These are phyloP conservation scores for Malurus splendens DNA, from an alignment of 2,797 vertebrate species.

Conservation along the genomic window DNA sequence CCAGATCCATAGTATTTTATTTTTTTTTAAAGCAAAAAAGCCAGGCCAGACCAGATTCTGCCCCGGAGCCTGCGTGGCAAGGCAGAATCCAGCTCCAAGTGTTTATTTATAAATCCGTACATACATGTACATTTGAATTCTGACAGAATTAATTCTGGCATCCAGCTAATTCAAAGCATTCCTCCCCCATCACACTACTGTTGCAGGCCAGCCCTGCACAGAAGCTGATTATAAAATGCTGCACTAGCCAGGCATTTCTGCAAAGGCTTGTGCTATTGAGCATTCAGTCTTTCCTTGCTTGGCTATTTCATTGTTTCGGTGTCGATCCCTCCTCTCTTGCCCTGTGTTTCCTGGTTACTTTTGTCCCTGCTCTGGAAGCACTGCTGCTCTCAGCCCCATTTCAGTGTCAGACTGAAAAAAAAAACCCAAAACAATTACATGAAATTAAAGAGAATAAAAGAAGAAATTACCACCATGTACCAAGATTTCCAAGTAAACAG, in stretches of 20 bases:
- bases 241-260: conserved; percentile 55
- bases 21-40: background rate
- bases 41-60: background rate
- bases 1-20: background rate
- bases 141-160: conserved; percentile 64
- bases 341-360: conserved; percentile 64
- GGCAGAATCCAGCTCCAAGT: conserved; percentile 22
- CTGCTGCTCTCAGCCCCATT: conserved; percentile 46
- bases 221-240: conserved; percentile 59
- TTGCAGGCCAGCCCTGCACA: conserved; percentile 56
- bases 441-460: conserved; percentile 29
- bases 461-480: background rate
- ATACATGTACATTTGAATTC: conserved; percentile 51
- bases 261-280: conserved; percentile 64
- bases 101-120: conserved; percentile 52
- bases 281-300: conserved; percentile 51
- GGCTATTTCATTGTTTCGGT: conserved; percentile 57
- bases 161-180: conserved; percentile 60
- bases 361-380: conserved; percentile 59
- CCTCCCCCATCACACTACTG: conserved; percentile 55
- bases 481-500: conserved; percentile 40
- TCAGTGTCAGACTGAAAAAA: conserved; percentile 16
- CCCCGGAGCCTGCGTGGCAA: background rate
- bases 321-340: conserved; percentile 50
- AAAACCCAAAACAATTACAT: background rate